phyloP scores from a whole-genome alignment of 2,888 invertebrate genomes.

The Acanthosepion pharaonis region DNA sequence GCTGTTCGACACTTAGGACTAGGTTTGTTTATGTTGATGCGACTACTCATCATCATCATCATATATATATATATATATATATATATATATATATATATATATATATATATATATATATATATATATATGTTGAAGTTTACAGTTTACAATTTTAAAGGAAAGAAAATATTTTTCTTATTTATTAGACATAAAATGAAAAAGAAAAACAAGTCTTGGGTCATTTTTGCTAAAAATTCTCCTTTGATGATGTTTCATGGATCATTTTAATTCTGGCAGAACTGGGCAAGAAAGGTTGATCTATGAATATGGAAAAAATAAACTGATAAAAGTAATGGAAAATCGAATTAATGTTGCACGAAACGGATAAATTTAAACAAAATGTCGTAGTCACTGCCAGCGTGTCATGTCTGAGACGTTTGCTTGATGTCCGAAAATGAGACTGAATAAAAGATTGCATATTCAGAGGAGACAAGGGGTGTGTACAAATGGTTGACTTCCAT shows the following conservation, averaged over 20 bases:
- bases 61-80: no score
- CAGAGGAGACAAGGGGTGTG: not conserved
- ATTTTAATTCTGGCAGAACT: not conserved
- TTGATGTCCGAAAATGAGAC: not conserved
- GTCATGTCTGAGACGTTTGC: not conserved
- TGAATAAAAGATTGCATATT: not conserved
- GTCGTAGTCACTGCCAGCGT: not conserved
- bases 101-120: no score
- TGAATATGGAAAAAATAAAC: not conserved
- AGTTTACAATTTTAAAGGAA: no score
- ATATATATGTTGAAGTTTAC: no score
- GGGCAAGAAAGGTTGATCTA: no score
- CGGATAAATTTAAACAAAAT: not conserved
- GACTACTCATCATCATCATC: no score
- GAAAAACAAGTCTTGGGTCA: no score
- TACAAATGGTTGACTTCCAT: not conserved
- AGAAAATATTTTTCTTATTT: no score
- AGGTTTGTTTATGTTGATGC: no score
- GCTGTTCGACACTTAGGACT: no score
- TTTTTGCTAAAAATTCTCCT: not conserved
- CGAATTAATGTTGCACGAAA: not conserved
- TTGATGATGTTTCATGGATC: not conserved
- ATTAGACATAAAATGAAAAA: no score
- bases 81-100: no score
- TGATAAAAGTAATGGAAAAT: not conserved